Percentiles rank a stretch among this genome's conserved stretches.
Conservation (phyloP, 2,113 vertebrate genomes). For the Columba livia region DNA sequence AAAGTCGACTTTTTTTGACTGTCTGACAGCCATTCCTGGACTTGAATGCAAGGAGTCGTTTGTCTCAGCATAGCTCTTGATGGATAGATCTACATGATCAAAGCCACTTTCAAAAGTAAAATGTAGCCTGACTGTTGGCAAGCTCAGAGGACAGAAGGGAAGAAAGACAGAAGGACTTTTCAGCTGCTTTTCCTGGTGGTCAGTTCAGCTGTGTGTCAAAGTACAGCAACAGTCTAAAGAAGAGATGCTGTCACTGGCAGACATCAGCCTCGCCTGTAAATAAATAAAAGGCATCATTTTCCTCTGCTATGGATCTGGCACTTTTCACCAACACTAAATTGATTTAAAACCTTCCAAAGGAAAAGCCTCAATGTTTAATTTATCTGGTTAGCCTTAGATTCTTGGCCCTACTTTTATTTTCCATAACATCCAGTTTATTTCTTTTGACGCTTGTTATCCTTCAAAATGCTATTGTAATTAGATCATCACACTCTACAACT, state of each 20-base stretch:
- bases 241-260: not conserved
- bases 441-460: conserved; percentile 34
- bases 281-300: conserved; percentile 60
- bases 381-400: conserved; percentile 35
- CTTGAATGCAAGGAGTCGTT: not conserved
- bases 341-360: conserved; percentile 55
- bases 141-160: not conserved
- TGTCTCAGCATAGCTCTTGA: not conserved
- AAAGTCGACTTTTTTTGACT: not conserved
- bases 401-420: conserved; percentile 56
- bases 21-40: not conserved
- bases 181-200: conserved; percentile 32
- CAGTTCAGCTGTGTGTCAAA: conserved; percentile 35
- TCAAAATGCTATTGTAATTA: conserved; percentile 52
- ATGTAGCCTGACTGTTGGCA: not conserved
- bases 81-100: not conserved
- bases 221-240: not conserved
- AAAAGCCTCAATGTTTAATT: conserved; percentile 59
- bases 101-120: conserved; percentile 20
- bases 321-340: conserved; percentile 22
- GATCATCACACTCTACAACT: conserved; percentile 27
- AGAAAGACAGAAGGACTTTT: conserved; percentile 50
- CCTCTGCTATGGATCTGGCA: conserved; percentile 20
- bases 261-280: conserved; percentile 10
- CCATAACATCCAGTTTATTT: conserved; percentile 34